Evolutionary conservation across 2,888 invertebrate genomes (phyloP), one percentile per base, ranked within the genome.

Genomic region (Lasius fuliginosus): DNA sequence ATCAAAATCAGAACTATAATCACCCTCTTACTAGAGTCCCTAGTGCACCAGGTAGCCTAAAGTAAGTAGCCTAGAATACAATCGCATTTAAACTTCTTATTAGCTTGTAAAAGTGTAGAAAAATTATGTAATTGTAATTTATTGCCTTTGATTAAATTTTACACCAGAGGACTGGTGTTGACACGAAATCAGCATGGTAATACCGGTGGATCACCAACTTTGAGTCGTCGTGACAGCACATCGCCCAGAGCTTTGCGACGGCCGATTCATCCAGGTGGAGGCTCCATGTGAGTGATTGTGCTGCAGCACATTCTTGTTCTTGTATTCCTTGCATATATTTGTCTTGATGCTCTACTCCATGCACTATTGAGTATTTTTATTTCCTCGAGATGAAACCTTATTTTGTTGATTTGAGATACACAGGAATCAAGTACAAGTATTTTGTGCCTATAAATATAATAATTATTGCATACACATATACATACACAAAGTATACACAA

Each of bases 21-120:
- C 94, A 94, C 84, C 96, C 94, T 92, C 95, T 95, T 91, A 96
- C 95, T 91, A 96, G 96, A 95, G 96, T 97, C 81, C 97, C 97
- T 87, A 97, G 97, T 94, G 97, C 97, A 64, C 97, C 97, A 6
- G 97, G 97, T 89, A 97, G 97, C 89, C 96, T 97, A 87, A 97
- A 97, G 97, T 97, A 95, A 95, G 95, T 95, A 75, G 18, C 8
- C 6, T 18, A 15, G 30, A 49, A 3, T 42, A 67, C 6, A 11
- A 49, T 49, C 18, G 36, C 12, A 33, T 65, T 8, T 42, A 15
- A 18, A 58, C n/a, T 58, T 18, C 46, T 23, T 75, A 36, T 40
- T 27, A 23, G n/a, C 27, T 65, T 67, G 6, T 9, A 15, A 42
- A 53, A n/a, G 18, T 23, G 11, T 18, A 9, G 0, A 1, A 36